These are phyloP conservation scores for Caracal caracal DNA, from an alignment of 2,113 vertebrate genomes.

Conservation along the genomic window DNA sequence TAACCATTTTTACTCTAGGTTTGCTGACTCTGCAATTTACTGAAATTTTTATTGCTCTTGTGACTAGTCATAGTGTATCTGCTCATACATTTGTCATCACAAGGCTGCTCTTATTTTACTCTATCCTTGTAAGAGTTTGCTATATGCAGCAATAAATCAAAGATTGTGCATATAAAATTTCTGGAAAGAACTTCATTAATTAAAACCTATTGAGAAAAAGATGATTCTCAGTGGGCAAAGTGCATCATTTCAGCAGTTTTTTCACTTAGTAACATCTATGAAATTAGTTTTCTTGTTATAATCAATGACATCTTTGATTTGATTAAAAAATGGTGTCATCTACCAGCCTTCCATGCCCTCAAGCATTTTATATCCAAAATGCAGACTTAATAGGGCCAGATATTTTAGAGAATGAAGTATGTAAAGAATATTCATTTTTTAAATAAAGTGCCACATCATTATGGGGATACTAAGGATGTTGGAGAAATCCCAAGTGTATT, in stretches of 20 bases:
- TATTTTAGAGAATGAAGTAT: conserved; percentile 15
- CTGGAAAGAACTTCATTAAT: not conserved
- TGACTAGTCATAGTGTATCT: not conserved
- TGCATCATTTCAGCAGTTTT: not conserved
- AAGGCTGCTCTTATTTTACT: not conserved
- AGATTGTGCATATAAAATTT: not conserved
- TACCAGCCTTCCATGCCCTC: not conserved
- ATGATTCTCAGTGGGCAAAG: not conserved
- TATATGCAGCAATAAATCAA: not conserved
- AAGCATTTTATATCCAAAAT: not conserved
- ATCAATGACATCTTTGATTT: not conserved
- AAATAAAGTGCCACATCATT: not conserved
- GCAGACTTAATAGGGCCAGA: not conserved
- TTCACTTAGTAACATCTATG: not conserved
- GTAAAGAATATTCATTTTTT: not conserved
- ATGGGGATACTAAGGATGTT: not conserved
- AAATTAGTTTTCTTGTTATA: conserved; percentile 7
- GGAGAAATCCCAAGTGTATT: not conserved
- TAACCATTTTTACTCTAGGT: not conserved
- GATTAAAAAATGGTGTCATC: not conserved
- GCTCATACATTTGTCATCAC: not conserved
- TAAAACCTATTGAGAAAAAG: not conserved
- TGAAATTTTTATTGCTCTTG: not conserved
- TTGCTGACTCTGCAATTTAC: not conserved
- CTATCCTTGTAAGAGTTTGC: not conserved